Base-by-base conservation (phyloP, 1,140 invertebrate species). In the Parasteatoda tepidariorum region DNA sequence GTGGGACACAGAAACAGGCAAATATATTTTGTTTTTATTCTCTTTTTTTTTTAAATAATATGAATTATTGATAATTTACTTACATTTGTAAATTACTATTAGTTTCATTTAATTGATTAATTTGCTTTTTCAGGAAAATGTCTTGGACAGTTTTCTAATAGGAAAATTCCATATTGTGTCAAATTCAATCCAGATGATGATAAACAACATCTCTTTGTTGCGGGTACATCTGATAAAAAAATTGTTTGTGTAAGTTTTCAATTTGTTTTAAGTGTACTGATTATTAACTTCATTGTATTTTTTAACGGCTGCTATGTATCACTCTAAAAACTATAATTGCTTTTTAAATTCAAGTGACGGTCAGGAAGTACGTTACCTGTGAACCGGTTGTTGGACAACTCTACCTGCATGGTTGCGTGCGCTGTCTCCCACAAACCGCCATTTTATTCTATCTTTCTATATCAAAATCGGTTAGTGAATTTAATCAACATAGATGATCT, bases 221-320 rank as follows among this genome's bases (percentile, higher is more conserved):
- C 97, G 85, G 98, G 98, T 79, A 99, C 97, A 24, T 97, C 97
- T 4, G 98, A 99, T 88, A 99, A 99, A 88, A 99, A 99, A 91
- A 99, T 99, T 87, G 95, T 99, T 87, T 99, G 97, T 90, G 78
- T 82, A 70, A 82, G 78, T 82, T 61, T 7, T 22, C 3, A 11
- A 48, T 48, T 41, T 68, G 18, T 22, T 30, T 28, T n/a, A 41
- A 31, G 28, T 15, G 3, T 31, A 26, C 22, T 24, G 24, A 68
- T 38, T 34, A 5, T 48, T 28, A 22, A 48, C 13, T 31, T 24
- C 30, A 5, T 18, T 31, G 13, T 30, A 71, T 30, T 70, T 30
- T 13, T 13, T n/a, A 31, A 54, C 15, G 1, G 6, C 26, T 18
- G 7, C 33, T 3, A n/a, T 66, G n/a, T 28, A 30, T 2, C 28